Evolutionary conservation across 2,888 invertebrate genomes (phyloP).

Genomic region (Sinodicranocentrus sp.): DNA sequence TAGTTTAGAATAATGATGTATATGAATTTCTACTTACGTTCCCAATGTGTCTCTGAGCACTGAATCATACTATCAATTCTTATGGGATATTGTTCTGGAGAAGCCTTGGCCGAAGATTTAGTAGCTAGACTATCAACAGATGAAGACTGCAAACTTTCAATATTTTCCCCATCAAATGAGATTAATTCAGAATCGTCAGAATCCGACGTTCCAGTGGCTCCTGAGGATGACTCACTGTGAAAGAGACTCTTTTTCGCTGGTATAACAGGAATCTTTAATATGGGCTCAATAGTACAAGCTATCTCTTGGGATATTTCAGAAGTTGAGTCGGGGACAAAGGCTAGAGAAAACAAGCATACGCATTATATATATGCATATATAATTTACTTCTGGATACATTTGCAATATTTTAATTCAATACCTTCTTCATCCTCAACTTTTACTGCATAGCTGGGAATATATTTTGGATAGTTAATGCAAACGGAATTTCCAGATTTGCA

Average conservation of each 20-base stretch:
- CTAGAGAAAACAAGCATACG: not conserved
- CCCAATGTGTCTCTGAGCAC: conserved; percentile 34
- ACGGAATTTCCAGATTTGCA: conserved; percentile 33
- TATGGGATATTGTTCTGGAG: conserved; percentile 18
- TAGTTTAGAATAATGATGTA: no score
- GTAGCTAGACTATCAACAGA: conserved; percentile 23
- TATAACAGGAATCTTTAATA: conserved; percentile 57
- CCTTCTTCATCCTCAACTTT: not conserved
- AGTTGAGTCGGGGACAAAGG: not conserved
- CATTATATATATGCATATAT: not conserved
- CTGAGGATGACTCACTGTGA: conserved; percentile 35
- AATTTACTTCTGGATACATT: not conserved
- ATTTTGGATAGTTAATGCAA: conserved; percentile 73
- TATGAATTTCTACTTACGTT: conserved; percentile 56
- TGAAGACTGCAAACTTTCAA: not conserved
- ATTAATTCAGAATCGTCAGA: conserved; percentile 31
- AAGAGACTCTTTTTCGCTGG: conserved; percentile 5
- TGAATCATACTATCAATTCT: conserved; percentile 53
- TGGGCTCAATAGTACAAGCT: conserved; percentile 20
- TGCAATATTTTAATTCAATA: no score
- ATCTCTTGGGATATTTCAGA: not conserved
- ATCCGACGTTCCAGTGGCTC: conserved; percentile 32
- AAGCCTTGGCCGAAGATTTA: not conserved
- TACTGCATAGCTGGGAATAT: conserved; percentile 72
- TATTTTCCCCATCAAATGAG: not conserved